Conservation (phyloP, 1,140 invertebrate genomes). For the Bombus terrestris region DNA sequence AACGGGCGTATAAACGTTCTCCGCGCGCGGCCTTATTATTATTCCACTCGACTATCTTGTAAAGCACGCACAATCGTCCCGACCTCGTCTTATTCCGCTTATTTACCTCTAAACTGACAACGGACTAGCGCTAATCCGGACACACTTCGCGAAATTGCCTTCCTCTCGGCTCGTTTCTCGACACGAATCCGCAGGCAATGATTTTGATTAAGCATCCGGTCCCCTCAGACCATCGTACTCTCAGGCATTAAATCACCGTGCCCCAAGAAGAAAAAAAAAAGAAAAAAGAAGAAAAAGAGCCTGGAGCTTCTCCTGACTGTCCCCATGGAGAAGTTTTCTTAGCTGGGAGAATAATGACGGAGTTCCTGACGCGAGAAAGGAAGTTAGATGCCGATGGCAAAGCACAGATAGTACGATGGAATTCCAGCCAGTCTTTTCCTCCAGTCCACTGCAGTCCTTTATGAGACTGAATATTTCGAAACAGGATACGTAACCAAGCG, state of each 20-base stretch:
- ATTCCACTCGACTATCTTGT: slow-evolving; percentile 59
- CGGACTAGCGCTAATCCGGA: slow-evolving; percentile 58
- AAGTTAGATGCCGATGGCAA: slow-evolving; percentile 11
- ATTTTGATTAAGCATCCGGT: slow-evolving; percentile 65
- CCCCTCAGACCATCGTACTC: neutral
- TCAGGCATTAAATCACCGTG: slow-evolving; percentile 60
- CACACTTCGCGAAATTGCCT: slow-evolving; percentile 63
- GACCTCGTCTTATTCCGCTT: slow-evolving; percentile 60
- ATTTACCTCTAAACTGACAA: slow-evolving; percentile 66
- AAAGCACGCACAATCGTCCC: slow-evolving; percentile 59
- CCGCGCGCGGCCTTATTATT: slow-evolving; percentile 37
- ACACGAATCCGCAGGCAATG: slow-evolving; percentile 58
- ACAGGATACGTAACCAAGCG: neutral
- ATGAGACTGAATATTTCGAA: neutral
- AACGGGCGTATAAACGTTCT: slow-evolving; percentile 21
- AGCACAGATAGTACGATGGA: neutral
- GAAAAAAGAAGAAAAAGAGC: slow-evolving; percentile 3
- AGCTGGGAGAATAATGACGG: slow-evolving; percentile 57
- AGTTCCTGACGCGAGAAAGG: slow-evolving; percentile 20
- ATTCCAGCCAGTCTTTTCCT: neutral
- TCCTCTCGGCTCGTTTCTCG: slow-evolving; percentile 23
- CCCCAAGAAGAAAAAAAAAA: neutral
- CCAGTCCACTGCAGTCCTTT: neutral
- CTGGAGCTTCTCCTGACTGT: slow-evolving; percentile 20
- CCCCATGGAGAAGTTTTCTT: slow-evolving; percentile 36